These are phyloP conservation scores for Hofmannophila pseudospretella DNA, from an alignment of 2,888 invertebrate species.

Conservation along the genomic window DNA sequence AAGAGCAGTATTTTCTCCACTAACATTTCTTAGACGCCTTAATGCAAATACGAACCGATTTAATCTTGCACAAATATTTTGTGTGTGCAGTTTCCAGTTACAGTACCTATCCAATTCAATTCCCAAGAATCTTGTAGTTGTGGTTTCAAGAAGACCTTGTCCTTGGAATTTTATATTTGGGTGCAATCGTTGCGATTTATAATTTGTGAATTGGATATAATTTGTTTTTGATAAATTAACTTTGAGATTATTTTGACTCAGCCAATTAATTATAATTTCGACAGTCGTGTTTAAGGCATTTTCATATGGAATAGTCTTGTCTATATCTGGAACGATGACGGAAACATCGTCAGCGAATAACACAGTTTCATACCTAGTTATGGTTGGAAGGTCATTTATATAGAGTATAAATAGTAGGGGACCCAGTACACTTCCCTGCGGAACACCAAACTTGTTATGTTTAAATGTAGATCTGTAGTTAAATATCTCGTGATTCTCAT, in stretches of 20 bases:
- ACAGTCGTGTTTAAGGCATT: background rate
- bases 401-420: constrained; percentile 1
- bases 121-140: constrained; percentile 7
- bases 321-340: background rate
- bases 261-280: background rate
- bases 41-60: constrained; percentile 11
- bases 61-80: constrained; percentile 12
- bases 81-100: constrained; percentile 12
- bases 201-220: background rate
- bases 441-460: background rate
- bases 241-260: background rate
- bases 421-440: constrained; percentile 2
- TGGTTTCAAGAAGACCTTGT: constrained; percentile 4
- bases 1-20: constrained; percentile 4
- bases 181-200: background rate
- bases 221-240: constrained; percentile 1
- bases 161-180: constrained; percentile 1
- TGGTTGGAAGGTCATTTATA: constrained; percentile 1
- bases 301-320: background rate
- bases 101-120: constrained; percentile 8
- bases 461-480: background rate
- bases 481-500: background rate
- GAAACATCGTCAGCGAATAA: background rate
- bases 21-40: constrained; percentile 2
- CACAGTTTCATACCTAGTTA: background rate